Base-by-base conservation (phyloP, 2,888 invertebrate genomes). In the Aphidius colemani region DNA sequence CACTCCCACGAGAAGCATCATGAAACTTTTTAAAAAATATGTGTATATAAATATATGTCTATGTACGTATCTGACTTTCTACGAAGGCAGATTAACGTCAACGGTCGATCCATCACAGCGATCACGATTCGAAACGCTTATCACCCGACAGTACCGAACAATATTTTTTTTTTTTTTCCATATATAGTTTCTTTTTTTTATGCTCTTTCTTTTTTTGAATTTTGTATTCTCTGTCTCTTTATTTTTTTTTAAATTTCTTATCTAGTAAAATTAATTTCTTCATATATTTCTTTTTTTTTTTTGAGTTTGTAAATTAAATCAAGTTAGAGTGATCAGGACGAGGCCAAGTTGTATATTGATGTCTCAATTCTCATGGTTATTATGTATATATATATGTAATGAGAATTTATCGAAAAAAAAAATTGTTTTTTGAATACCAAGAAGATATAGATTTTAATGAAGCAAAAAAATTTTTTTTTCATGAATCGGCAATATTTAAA, bases 401-500 rank as follows among this genome's bases (percentile, higher is more conserved):
- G 43, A 58, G 48, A 58, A 53, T 30, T 30, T 5, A 30, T 30
- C 62, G 64, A 63, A 61, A 55, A 65, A 59, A 65, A 62, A 62
- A 58, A 66, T 1, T 66, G 69, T 72, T 69, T 71, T 77, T 77
- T 78, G 48, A 65, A 44, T 49, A 46, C 59, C 53, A 65, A 61
- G 50, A 65, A 61, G 45, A 50, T 61, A 43, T 13, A 57, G 44
- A 57, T 39, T 55, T 53, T 46, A 30, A 44, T 11, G 66, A 53
- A 65, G 59, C 66, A 65, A 53, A 64, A 64, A 59, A 59, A 63
- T 65, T 69, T 72, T 69, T 71, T 77, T 77, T 78, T 72, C 76
- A 71, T 79, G 80, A 79, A 78, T 80, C 79, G 79, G 80, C 80
- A 74, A 69, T 77, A 77, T 75, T 72, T 64, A 71, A 63, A 46